These are phyloP conservation scores for Trissolcus basalis DNA, from an alignment of 1,140 invertebrate species.

Conservation along the genomic window DNA sequence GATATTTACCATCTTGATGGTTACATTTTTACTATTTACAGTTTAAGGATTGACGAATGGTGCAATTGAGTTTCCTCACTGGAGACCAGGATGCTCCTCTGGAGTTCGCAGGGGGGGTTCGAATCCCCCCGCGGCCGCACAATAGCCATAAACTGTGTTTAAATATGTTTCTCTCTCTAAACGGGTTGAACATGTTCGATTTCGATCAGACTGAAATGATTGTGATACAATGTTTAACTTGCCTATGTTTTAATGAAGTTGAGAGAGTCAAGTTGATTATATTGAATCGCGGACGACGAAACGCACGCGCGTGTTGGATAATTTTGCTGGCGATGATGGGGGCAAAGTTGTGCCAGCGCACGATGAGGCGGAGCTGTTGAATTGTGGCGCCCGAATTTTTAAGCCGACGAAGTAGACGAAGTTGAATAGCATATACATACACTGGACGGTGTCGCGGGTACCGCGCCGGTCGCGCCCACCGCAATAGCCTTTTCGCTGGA, in stretches of 20 bases:
- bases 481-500: slow-evolving; percentile 43
- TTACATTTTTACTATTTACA: too few relatives aligned
- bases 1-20: too few relatives aligned
- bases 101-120: too few relatives aligned
- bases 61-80: not conserved
- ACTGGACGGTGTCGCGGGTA: too few relatives aligned
- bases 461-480: slow-evolving; percentile 4
- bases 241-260: slow-evolving; percentile 70
- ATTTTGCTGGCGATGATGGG: slow-evolving; percentile 29
- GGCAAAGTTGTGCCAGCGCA: slow-evolving; percentile 24
- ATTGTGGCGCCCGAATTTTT: slow-evolving; percentile 28
- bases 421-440: too few relatives aligned
- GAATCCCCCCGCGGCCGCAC: slow-evolving; percentile 3
- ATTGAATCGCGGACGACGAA: slow-evolving; percentile 61
- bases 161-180: slow-evolving; percentile 68
- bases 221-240: slow-evolving; percentile 77
- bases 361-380: slow-evolving; percentile 35
- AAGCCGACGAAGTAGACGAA: too few relatives aligned
- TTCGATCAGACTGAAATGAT: slow-evolving; percentile 76
- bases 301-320: slow-evolving; percentile 59
- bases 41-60: too few relatives aligned
- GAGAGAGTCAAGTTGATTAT: slow-evolving; percentile 60
- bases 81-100: not conserved
- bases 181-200: slow-evolving; percentile 74
- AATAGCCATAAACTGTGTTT: slow-evolving; percentile 58